These are phyloP conservation scores for Agrypnus murinus DNA, from an alignment of 2,888 invertebrate species.

Conservation along the genomic window DNA sequence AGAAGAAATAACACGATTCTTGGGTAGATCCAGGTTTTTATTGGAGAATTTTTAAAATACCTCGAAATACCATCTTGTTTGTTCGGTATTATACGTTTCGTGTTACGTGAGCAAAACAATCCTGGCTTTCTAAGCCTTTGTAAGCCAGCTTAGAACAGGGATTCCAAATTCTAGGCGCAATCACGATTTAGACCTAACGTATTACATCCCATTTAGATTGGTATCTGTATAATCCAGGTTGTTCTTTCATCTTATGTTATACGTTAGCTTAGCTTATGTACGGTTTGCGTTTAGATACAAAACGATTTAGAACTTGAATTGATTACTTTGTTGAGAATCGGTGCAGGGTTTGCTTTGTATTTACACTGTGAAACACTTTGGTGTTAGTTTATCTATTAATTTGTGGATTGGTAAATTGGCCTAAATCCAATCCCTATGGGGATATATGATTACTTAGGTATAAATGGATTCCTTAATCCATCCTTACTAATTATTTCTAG, in stretches of 20 bases:
- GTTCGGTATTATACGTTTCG: conserved; percentile 58
- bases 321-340: conserved; percentile 18
- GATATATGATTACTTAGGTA: no score
- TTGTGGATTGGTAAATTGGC: no score
- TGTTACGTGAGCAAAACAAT: conserved; percentile 62
- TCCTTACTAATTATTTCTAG: no score
- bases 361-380: neutral
- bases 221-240: conserved; percentile 63
- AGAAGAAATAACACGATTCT: conserved; percentile 20
- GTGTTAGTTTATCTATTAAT: no score
- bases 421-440: no score
- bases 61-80: conserved; percentile 58
- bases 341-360: no score
- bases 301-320: conserved; percentile 42
- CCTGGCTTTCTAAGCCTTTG: conserved; percentile 60
- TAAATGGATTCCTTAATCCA: no score
- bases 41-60: conserved; percentile 59
- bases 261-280: conserved; percentile 42
- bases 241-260: conserved; percentile 52
- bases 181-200: conserved; percentile 62
- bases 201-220: conserved; percentile 64
- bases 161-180: conserved; percentile 66
- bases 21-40: conserved; percentile 49
- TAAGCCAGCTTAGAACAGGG: conserved; percentile 63
- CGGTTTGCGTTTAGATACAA: conserved; percentile 42